These are phyloP conservation scores for Poeciliopsis prolifica DNA, from an alignment of 2,113 vertebrate genomes.

Conservation along the genomic window DNA sequence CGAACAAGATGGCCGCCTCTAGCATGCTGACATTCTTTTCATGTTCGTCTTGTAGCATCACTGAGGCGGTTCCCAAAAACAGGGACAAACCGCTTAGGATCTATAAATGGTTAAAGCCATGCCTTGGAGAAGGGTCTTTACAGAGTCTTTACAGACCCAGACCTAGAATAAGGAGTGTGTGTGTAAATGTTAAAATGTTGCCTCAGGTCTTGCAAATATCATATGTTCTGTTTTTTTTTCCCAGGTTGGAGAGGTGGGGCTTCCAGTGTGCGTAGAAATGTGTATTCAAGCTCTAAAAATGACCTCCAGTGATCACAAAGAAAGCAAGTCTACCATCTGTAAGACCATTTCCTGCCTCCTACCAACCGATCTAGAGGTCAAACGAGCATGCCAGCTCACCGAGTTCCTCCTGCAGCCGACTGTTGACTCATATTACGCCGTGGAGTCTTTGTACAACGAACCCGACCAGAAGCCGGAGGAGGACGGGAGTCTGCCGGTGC, in stretches of 20 bases:
- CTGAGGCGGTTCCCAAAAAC: too few relatives aligned
- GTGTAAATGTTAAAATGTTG: neutral
- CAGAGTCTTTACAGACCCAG: too few relatives aligned
- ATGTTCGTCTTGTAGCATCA: too few relatives aligned
- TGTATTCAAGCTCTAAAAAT: constrained; percentile 97
- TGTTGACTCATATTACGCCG: constrained; percentile 97
- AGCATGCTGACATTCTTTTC: too few relatives aligned
- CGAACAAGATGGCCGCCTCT: too few relatives aligned
- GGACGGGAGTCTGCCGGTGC: constrained; percentile 95
- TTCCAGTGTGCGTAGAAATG: constrained; percentile 96
- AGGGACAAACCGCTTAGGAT: too few relatives aligned
- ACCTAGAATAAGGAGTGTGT: neutral
- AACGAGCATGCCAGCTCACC: constrained; percentile 96
- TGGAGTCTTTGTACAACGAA: constrained; percentile 98
- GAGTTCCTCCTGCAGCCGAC: constrained; percentile 98
- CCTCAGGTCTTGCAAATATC: neutral
- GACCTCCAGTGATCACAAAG: constrained; percentile 88
- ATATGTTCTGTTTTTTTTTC: constrained; percentile 12
- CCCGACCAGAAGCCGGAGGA: constrained; percentile 98
- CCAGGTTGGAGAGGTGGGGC: constrained; percentile 93
- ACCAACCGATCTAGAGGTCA: constrained; percentile 96
- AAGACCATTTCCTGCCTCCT: constrained; percentile 98
- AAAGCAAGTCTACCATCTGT: constrained; percentile 97
- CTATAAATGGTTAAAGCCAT: too few relatives aligned
- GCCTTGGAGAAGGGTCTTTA: too few relatives aligned